These are phyloP conservation scores for Camptogramma bilineatum DNA, from an alignment of 2,888 invertebrate species.

Conservation along the genomic window DNA sequence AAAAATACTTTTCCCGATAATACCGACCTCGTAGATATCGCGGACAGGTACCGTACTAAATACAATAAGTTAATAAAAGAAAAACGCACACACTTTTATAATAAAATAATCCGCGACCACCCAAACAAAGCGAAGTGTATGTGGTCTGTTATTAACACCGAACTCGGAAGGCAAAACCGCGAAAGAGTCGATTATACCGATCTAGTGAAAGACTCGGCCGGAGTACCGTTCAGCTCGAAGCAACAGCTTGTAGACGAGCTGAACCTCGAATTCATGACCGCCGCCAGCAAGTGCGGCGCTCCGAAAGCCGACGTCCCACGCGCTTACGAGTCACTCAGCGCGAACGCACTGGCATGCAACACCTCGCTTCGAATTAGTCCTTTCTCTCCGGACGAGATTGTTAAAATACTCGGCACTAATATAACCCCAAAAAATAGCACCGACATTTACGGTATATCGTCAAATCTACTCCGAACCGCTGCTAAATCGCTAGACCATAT, in stretches of 20 bases:
- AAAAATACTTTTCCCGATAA: too few relatives aligned
- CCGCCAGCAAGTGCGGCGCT: slow-evolving; percentile 11
- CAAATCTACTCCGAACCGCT: neutral
- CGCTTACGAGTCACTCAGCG: neutral
- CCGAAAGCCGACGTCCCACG: neutral
- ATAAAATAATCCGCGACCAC: slow-evolving; percentile 3
- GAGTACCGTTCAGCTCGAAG: neutral
- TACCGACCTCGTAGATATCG: too few relatives aligned
- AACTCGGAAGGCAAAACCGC: slow-evolving; percentile 13
- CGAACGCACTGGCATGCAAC: neutral
- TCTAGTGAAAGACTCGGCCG: neutral
- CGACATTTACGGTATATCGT: slow-evolving; percentile 6
- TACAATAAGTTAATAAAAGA: slow-evolving; percentile 8
- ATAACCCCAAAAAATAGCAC: slow-evolving; percentile 15
- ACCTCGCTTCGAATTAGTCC: neutral
- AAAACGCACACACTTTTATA: slow-evolving; percentile 6
- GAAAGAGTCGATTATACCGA: slow-evolving; percentile 16
- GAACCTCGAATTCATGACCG: slow-evolving; percentile 4
- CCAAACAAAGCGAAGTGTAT: slow-evolving; percentile 20
- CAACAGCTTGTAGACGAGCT: neutral
- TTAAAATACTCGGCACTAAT: neutral
- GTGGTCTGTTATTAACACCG: slow-evolving; percentile 21
- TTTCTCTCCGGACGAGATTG: slow-evolving; percentile 2
- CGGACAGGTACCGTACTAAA: neutral
- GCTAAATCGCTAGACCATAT: neutral